Percentiles rank a stretch among this genome's conserved stretches.
These are phyloP conservation scores for Papilio xuthus DNA, from an alignment of 1,140 invertebrate genomes.

Conservation along the genomic window DNA sequence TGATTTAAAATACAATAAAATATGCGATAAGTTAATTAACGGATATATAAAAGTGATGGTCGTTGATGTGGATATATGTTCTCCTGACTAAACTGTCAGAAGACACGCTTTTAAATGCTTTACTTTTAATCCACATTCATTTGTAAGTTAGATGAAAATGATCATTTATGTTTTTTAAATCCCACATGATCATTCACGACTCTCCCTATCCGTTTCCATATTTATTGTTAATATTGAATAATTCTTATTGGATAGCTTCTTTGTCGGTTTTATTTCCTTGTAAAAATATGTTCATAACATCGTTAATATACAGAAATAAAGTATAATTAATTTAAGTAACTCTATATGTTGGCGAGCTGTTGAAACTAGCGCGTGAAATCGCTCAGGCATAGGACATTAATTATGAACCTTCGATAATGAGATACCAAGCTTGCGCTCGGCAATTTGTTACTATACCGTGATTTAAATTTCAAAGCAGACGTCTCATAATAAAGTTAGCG, in stretches of 20 bases:
- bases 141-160: too few species aligned
- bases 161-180: background rate
- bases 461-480: conserved; percentile 70
- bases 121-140: too few species aligned
- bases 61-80: background rate
- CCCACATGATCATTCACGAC: background rate
- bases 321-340: conserved; percentile 26
- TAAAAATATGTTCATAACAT: background rate
- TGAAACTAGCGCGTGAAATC: conserved; percentile 20
- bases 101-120: too few species aligned
- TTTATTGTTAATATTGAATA: background rate
- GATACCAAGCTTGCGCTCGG: conserved; percentile 27
- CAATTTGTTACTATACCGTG: conserved; percentile 41
- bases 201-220: too few species aligned
- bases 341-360: background rate
- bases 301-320: conserved; percentile 22
- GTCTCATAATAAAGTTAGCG: conserved; percentile 60
- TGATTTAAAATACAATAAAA: background rate
- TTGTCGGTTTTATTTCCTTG: background rate
- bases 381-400: conserved; percentile 33
- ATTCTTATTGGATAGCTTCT: background rate
- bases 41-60: background rate
- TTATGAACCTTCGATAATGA: conserved; percentile 28
- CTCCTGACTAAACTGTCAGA: too few species aligned
- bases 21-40: background rate